Conservation (phyloP, 2,113 vertebrate species). For the Lates calcarifer region DNA sequence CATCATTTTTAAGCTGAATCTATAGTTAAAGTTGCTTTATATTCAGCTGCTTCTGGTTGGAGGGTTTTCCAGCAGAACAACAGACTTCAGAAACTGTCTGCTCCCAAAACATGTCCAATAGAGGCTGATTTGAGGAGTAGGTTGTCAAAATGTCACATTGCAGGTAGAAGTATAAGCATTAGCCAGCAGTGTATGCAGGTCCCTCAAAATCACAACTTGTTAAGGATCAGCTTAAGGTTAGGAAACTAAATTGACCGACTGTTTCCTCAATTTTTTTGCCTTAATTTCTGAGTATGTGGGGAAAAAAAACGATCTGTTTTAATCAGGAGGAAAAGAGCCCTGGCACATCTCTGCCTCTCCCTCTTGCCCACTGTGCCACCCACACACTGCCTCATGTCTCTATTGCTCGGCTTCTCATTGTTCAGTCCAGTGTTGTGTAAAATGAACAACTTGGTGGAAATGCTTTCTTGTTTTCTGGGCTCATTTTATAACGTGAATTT, state of each 20-base stretch:
- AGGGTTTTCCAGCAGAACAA: conserved; percentile 25
- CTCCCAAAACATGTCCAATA: conserved; percentile 16
- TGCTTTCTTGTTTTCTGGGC: conserved; percentile 36
- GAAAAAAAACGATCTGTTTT: conserved; percentile 24
- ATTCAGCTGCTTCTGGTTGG: conserved; percentile 6
- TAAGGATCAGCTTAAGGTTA: conserved; percentile 1
- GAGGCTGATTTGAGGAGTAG: conserved; percentile 6
- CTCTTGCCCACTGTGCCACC: conserved; percentile 65
- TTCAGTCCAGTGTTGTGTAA: conserved; percentile 64
- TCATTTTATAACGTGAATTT: conserved; percentile 36
- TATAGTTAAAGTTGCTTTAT: conserved; percentile 6
- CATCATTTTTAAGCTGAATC: conserved; percentile 21
- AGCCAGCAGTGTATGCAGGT: not conserved
- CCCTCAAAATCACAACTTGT: not conserved
- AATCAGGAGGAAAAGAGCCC: conserved; percentile 38
- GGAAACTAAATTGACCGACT: not conserved
- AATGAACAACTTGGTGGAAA: conserved; percentile 67
- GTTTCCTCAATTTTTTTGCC: conserved; percentile 14
- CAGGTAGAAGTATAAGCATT: conserved; percentile 1
- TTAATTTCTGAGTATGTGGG: not conserved
- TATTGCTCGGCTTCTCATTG: conserved; percentile 49
- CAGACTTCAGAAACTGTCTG: conserved; percentile 1
- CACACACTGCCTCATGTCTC: conserved; percentile 63
- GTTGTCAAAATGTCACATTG: conserved; percentile 36
- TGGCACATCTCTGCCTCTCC: conserved; percentile 53